These are phyloP conservation scores for Sturnira hondurensis DNA, from an alignment of 2,113 vertebrate genomes.

Conservation along the genomic window DNA sequence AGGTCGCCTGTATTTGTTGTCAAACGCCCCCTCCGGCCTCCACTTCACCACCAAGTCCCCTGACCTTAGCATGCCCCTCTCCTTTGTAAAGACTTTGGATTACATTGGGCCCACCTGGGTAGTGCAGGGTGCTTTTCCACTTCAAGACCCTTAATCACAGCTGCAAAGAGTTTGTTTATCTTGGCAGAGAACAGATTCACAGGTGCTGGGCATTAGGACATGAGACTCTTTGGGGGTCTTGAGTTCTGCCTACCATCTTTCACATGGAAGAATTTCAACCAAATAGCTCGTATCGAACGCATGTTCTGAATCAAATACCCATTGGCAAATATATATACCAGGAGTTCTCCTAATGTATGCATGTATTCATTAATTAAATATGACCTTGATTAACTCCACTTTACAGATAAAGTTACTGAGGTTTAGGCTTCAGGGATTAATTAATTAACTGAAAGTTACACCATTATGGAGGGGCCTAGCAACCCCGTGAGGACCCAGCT, in stretches of 20 bases:
- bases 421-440: background rate
- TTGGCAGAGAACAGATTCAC: background rate
- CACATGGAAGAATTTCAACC: background rate
- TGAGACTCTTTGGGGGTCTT: background rate
- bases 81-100: background rate
- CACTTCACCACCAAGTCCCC: accelerated
- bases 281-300: background rate
- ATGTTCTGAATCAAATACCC: background rate
- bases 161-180: background rate
- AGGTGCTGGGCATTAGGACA: background rate
- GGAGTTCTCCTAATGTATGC: background rate
- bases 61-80: accelerated
- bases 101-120: background rate
- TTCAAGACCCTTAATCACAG: background rate
- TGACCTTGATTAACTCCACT: background rate
- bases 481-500: background rate
- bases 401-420: background rate
- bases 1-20: no score
- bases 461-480: background rate
- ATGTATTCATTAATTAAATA: background rate
- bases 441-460: background rate
- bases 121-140: background rate
- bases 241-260: background rate
- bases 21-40: accelerated
- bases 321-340: background rate